Evolutionary conservation across 37 sponge, comb jelly and placozoan species (phyloP).

Genomic region (Lycopodina hypogea): DNA sequence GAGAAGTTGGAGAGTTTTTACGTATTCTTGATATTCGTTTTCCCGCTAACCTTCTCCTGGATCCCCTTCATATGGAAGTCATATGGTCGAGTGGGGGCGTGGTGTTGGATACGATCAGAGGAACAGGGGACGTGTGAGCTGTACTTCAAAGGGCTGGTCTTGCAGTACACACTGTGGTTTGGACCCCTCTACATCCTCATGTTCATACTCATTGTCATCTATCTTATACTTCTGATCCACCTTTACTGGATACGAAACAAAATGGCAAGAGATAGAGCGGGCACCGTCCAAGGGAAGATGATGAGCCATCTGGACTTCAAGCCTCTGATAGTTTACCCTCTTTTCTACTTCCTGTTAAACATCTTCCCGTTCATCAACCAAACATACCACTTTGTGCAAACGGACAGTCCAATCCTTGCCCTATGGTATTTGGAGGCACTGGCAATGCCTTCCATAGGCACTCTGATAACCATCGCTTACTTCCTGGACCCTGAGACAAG

Average conservation of each 20-base stretch:
- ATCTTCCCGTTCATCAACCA: constrained; percentile 51
- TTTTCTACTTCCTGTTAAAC: constrained; percentile 41
- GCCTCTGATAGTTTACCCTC: constrained; percentile 36
- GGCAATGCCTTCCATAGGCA: constrained; percentile 10
- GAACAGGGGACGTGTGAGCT: neutral
- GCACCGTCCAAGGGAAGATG: neutral
- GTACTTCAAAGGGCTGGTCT: constrained; percentile 13
- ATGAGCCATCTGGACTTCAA: constrained; percentile 1
- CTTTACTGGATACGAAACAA: neutral
- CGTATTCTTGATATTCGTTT: constrained; percentile 25
- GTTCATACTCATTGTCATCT: constrained; percentile 15
- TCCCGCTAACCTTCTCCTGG: constrained; percentile 44
- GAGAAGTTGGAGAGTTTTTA: constrained; percentile 15
- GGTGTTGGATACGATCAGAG: constrained; percentile 67
- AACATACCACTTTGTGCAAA: neutral
- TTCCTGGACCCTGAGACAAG: constrained; percentile 30
- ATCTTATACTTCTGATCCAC: constrained; percentile 2
- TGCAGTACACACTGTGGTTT: constrained; percentile 46
- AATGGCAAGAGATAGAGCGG: constrained; percentile 1
- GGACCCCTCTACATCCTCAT: constrained; percentile 45
- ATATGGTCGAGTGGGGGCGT: constrained; percentile 63
- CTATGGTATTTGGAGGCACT: constrained; percentile 37
- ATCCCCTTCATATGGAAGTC: constrained; percentile 51
- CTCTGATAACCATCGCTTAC: constrained; percentile 31
- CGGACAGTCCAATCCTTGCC: neutral